These are phyloP conservation scores for Empis livida DNA, from an alignment of 2,888 invertebrate species.

Conservation along the genomic window DNA sequence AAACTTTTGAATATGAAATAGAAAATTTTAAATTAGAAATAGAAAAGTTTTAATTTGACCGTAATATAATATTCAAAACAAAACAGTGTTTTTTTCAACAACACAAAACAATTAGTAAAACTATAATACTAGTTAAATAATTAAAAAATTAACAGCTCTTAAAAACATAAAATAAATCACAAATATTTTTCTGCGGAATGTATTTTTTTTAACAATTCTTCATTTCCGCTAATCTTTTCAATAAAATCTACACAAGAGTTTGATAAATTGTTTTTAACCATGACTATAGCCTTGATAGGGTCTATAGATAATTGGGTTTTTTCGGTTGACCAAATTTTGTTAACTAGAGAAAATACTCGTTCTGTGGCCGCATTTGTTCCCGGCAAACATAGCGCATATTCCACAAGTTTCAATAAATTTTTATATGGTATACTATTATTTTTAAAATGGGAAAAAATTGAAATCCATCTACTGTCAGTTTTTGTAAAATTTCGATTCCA, in stretches of 20 bases:
- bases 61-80: too few species aligned
- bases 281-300: slow-evolving; percentile 1
- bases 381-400: slow-evolving; percentile 1
- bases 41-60: too few species aligned
- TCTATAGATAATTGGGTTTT: slow-evolving; percentile 3
- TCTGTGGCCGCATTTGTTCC: slow-evolving; percentile 5
- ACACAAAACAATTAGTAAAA: neutral
- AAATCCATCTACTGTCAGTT: neutral
- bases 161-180: neutral
- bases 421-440: neutral
- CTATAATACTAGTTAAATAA: neutral
- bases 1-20: too few species aligned
- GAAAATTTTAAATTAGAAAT: too few species aligned
- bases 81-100: neutral
- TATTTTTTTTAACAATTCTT: neutral
- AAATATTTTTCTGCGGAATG: neutral
- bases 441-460: neutral
- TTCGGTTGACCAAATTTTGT: slow-evolving; percentile 4
- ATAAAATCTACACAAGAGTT: neutral
- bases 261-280: neutral
- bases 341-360: slow-evolving; percentile 3
- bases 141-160: neutral
- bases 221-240: neutral
- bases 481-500: neutral
- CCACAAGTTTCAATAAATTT: slow-evolving; percentile 1